Base-by-base conservation (phyloP, 1,140 invertebrate genomes). In the Cotesia typhae region DNA sequence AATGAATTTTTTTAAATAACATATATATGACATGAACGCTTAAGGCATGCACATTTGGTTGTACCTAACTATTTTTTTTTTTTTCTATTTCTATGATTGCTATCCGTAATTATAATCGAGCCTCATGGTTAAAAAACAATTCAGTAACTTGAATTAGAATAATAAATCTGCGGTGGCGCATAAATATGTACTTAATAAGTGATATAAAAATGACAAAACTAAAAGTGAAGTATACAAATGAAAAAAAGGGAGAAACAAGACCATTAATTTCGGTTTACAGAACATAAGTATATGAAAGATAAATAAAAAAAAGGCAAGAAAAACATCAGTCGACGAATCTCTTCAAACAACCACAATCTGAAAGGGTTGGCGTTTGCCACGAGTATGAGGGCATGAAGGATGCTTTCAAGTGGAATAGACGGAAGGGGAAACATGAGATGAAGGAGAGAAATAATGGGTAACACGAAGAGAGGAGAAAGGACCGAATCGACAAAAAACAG, bases 401-500 rank as follows among this genome's bases (percentile, higher is more conserved):
- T 63, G 60, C 37, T 63, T 63, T 63, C 28, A 63, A 63, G 37
- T 28, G 36, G 60, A 63, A 63, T 41, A 41, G 7, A 37, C 9
- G 9, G 36, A 63, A 63, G 28, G 36, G 28, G 14, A 28, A 63
- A 37, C 4, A 65, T n/a, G 47, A 38, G 36, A 51, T 65, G 63
- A 17, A 55, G 66, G 2, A 51, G 35, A 52, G 66, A 37, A 67
- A 52, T 51, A 67, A 76, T 65, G 70, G n/a, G 61, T 52, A 53
- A 64, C 47, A 68, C 67, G 12, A 35, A 17, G 35, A 35, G 66
- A 53, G 35, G 9, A 41, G 9, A 63, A 51, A 20, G 17, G 55
- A 64, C 36, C n/a, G 53, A 10, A 70, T 41, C 17, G n/a, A 20
- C 67, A 71, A 68, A 76, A 75, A 72, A 61, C 61, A 55, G 70